These are phyloP conservation scores for Andricus quercusramuli DNA, from an alignment of 2,888 invertebrate genomes.

Conservation along the genomic window DNA sequence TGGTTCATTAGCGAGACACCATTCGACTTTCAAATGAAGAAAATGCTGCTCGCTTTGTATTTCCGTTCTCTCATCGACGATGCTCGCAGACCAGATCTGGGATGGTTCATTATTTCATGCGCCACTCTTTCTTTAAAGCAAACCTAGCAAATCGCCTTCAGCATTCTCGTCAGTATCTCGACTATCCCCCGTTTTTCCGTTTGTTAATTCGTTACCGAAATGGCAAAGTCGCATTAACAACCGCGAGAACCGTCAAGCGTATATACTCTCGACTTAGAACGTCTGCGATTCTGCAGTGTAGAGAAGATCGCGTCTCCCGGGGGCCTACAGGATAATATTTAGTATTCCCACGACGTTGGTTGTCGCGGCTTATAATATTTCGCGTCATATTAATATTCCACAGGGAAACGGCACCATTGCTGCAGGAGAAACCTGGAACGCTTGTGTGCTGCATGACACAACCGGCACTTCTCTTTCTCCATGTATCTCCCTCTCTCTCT, in stretches of 20 bases:
- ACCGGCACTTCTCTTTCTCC: slow-evolving; percentile 34
- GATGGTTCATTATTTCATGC: slow-evolving; percentile 25
- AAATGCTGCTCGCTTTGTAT: slow-evolving; percentile 37
- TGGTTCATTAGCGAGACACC: slow-evolving; percentile 38
- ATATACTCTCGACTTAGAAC: background rate
- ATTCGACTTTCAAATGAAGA: slow-evolving; percentile 42
- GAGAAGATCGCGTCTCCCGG: slow-evolving; percentile 45
- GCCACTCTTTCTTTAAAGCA: slow-evolving; percentile 26
- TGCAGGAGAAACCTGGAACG: slow-evolving; percentile 52
- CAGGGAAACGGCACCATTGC: slow-evolving; percentile 66
- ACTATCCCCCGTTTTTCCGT: background rate
- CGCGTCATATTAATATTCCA: slow-evolving; percentile 78
- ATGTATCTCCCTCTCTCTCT: slow-evolving; percentile 33
- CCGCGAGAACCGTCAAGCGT: background rate
- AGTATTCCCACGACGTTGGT: slow-evolving; percentile 75
- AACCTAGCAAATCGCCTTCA: slow-evolving; percentile 11
- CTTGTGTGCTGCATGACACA: slow-evolving; percentile 3
- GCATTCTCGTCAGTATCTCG: slow-evolving; percentile 4
- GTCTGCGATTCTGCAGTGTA: slow-evolving; percentile 15
- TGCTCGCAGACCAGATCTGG: slow-evolving; percentile 23
- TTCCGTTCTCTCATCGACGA: slow-evolving; percentile 20
- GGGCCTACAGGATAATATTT: slow-evolving; percentile 72
- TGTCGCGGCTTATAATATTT: slow-evolving; percentile 79
- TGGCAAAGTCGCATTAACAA: background rate
- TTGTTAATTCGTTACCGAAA: slow-evolving; percentile 28